Conservation (phyloP, 1,140 invertebrate genomes). For the Drosophila melanogaster region DNA sequence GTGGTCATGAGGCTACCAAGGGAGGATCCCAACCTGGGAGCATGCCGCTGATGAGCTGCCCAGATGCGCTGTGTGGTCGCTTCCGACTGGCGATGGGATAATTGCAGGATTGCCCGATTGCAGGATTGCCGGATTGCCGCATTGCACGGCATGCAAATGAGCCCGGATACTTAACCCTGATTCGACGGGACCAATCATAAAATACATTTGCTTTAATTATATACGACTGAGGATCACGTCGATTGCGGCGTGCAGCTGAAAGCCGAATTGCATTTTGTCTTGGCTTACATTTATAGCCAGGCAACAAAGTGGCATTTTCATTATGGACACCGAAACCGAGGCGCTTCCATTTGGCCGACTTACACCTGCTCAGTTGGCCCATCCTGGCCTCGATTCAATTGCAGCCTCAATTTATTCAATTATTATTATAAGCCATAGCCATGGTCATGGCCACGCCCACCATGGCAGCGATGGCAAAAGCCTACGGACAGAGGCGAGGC, state of each 20-base stretch:
- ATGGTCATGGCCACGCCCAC: background rate
- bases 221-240: background rate
- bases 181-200: constrained; percentile 19
- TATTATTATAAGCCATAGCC: constrained; percentile 73
- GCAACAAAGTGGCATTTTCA: constrained; percentile 50
- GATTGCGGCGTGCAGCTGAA: constrained; percentile 6
- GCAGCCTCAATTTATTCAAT: constrained; percentile 70
- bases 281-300: constrained; percentile 31
- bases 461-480: constrained; percentile 15
- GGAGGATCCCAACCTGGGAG: background rate
- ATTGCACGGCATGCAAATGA: constrained; percentile 45
- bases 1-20: background rate
- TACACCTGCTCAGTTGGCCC: constrained; percentile 49
- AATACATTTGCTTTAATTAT: constrained; percentile 28
- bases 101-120: constrained; percentile 26
- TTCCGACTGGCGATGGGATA: constrained; percentile 44
- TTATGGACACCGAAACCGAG: constrained; percentile 27
- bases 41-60: constrained; percentile 10
- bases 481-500: constrained; percentile 15
- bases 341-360: constrained; percentile 59
- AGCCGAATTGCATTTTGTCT: constrained; percentile 34
- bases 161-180: constrained; percentile 38
- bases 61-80: constrained; percentile 63
- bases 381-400: constrained; percentile 27
- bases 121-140: background rate